These are phyloP conservation scores for Synaphobranchus kaupii DNA, from an alignment of 2,797 vertebrate species.

Conservation along the genomic window DNA sequence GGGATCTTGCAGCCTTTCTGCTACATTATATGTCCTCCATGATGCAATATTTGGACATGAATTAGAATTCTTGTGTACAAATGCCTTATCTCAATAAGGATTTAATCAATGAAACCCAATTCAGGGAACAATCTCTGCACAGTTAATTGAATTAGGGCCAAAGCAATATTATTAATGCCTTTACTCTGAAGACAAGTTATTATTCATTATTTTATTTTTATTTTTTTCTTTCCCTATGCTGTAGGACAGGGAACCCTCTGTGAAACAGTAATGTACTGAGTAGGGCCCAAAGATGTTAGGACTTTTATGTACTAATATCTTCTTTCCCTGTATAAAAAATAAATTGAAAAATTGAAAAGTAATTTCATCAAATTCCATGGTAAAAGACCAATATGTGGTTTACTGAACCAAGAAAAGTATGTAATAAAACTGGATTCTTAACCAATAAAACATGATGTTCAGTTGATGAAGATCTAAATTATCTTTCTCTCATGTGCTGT, in stretches of 20 bases:
- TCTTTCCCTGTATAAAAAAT: no score
- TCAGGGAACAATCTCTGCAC: not conserved
- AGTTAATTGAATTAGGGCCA: not conserved
- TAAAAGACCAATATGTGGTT: not conserved
- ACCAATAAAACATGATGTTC: not conserved
- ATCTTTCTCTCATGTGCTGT: not conserved
- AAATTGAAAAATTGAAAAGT: no score
- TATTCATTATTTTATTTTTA: no score
- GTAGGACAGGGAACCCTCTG: no score
- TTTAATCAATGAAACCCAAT: not conserved
- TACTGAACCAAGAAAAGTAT: not conserved
- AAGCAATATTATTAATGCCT: not conserved
- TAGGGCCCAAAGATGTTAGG: no score
- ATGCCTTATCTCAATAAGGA: not conserved
- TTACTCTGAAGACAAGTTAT: not conserved
- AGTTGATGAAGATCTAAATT: not conserved
- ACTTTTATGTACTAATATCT: no score
- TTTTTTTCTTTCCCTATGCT: no score
- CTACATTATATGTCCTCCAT: not conserved
- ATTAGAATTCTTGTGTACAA: not conserved
- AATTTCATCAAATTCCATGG: not conserved
- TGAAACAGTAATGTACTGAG: no score
- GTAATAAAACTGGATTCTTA: not conserved
- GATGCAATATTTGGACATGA: not conserved
- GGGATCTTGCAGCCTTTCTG: not conserved